Conservation (phyloP, 2,113 vertebrate genomes). For the Columbina picui region DNA sequence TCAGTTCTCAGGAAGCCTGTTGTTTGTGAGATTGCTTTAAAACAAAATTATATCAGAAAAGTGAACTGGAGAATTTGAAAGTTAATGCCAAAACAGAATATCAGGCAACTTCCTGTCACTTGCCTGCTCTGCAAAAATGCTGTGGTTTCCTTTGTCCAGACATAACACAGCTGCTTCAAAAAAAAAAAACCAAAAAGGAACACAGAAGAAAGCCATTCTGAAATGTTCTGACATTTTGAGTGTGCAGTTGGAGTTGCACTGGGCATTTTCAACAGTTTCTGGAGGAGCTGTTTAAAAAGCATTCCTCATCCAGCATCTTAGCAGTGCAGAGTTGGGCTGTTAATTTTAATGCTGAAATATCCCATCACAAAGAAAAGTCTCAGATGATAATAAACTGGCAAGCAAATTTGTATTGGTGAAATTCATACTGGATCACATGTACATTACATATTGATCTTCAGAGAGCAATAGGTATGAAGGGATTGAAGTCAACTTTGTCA, state of each 20-base stretch:
- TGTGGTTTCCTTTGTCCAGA: neutral
- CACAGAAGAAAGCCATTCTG: neutral
- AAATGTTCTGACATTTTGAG: neutral
- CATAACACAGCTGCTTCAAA: neutral
- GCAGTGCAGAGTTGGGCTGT: neutral
- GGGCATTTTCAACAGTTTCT: neutral
- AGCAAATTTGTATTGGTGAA: neutral
- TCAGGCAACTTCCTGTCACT: neutral
- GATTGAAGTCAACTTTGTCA: neutral
- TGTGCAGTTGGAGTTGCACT: neutral
- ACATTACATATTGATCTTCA: neutral
- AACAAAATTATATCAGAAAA: neutral
- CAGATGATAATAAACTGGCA: neutral
- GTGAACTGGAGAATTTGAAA: neutral
- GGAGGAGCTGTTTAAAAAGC: neutral
- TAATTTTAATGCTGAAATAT: neutral
- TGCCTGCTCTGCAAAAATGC: neutral
- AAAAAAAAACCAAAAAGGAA: neutral
- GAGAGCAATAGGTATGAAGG: neutral
- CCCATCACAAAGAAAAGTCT: neutral
- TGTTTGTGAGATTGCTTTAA: conserved; percentile 50
- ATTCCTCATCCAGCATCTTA: neutral
- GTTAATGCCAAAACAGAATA: neutral
- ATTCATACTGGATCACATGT: neutral
- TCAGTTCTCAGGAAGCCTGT: conserved; percentile 43